Evolutionary conservation across 1,140 invertebrate genomes (phyloP), one percentile per base, ranked within the genome.

Genomic region (Musca domestica): DNA sequence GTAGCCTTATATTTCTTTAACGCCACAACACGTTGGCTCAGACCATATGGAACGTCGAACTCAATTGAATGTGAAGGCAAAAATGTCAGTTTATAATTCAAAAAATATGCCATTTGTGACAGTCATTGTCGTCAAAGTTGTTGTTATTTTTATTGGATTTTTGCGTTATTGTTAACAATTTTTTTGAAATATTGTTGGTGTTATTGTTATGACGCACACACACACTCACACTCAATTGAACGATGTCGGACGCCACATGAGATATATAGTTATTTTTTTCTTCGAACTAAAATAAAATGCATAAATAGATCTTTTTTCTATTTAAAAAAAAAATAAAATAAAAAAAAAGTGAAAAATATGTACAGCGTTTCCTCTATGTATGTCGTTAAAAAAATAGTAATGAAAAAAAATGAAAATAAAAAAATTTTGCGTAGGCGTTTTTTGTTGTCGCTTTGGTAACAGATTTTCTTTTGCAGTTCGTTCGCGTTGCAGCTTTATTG

Each of bases 31-130:
- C n/a, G n/a, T n/a, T n/a, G n/a, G n/a, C n/a, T n/a, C n/a, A n/a
- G n/a, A n/a, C n/a, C n/a, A n/a, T n/a, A n/a, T n/a, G n/a, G 27
- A 30, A 41, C 12, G 34, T 41, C 34, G 34, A 41, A 41, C 34
- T 10, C 2, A 41, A 9, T 41, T 41, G 27, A 61, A 61, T 61
- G 34, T 61, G 22, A 41, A 41, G 34, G 34, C 34, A 41, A 41
- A 61, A 61, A 27, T 61, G 56, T 61, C 56, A 61, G 30, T 61
- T 61, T 61, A 61, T 61, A 61, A 61, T 61, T 61, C 56, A 61
- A 61, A 61, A 41, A 61, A 27, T 61, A 61, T 27, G 56, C 56
- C 56, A 61, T 61, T 61, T 61, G 56, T 61, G 56, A 61, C 56
- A 61, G 56, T 61, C 56, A 61, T 61, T 61, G 56, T 61, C 56